Evolutionary conservation across 2,797 vertebrate species (phyloP).

Genomic region (Anabacerthia variegaticeps): DNA sequence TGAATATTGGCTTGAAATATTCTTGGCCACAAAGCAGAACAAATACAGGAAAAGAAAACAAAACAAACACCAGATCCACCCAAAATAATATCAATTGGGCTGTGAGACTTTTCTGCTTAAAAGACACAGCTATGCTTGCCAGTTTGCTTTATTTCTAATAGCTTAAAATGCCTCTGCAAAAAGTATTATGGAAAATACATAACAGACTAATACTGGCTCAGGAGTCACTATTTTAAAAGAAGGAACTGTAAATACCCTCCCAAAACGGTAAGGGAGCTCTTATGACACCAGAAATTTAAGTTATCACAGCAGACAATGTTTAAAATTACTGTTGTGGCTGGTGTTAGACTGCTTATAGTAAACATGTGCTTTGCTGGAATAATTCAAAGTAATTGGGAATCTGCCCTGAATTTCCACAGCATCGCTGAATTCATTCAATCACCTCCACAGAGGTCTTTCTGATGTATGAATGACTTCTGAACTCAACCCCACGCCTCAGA

Average conservation of each 20-base stretch:
- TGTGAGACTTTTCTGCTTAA: not conserved
- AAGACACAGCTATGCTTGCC: rapidly evolving
- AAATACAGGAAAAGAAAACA: not conserved
- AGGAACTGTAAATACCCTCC: not conserved
- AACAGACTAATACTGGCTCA: not conserved
- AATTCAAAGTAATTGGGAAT: not conserved
- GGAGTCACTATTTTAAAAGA: not conserved
- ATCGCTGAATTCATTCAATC: not conserved
- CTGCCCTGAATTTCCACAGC: not conserved
- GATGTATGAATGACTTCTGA: not conserved
- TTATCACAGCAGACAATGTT: not conserved
- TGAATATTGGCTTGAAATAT: not conserved
- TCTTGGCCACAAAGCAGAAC: not conserved
- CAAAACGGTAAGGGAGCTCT: not conserved
- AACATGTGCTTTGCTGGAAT: not conserved
- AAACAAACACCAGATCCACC: not conserved
- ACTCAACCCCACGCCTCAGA: not conserved
- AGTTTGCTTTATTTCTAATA: not conserved
- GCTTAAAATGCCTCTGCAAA: not conserved
- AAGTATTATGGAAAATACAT: not conserved
- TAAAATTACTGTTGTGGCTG: not conserved
- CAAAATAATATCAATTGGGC: not conserved
- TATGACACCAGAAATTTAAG: not conserved
- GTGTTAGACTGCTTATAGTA: not conserved
- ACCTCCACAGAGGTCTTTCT: not conserved